Conservation (phyloP, 2,113 vertebrate species). For the Speoplatyrhinus poulsoni region DNA sequence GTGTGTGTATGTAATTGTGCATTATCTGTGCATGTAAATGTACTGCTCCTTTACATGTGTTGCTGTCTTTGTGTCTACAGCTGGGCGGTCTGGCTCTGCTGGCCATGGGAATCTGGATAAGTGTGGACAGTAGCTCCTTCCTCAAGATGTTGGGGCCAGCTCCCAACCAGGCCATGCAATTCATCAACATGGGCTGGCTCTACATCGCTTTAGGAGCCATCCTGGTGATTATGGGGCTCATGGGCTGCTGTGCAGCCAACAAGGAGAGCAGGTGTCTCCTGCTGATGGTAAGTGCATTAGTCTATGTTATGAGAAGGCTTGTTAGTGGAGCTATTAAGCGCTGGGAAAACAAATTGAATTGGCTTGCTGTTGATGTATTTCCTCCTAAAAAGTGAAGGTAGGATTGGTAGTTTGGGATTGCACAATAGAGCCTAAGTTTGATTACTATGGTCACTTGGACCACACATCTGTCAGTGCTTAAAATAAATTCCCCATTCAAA, state of each 20-base stretch:
- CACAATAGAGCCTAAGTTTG: too few species aligned
- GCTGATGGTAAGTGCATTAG: slow-evolving; percentile 76
- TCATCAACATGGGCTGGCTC: slow-evolving; percentile 85
- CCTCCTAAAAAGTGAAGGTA: too few species aligned
- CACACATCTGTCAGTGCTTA: too few species aligned
- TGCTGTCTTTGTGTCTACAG: slow-evolving; percentile 64
- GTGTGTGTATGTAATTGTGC: neutral
- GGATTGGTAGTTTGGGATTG: too few species aligned
- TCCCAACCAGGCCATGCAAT: slow-evolving; percentile 59
- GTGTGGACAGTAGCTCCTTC: slow-evolving; percentile 77
- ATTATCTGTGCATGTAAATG: neutral
- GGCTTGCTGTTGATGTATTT: too few species aligned
- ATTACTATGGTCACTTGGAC: too few species aligned
- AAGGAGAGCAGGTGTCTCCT: slow-evolving; percentile 91
- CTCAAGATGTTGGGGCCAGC: slow-evolving; percentile 74
- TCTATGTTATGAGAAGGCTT: neutral
- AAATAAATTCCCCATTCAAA: too few species aligned
- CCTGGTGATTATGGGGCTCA: slow-evolving; percentile 82
- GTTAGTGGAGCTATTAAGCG: neutral
- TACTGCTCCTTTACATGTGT: neutral
- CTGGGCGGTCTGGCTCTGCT: slow-evolving; percentile 79
- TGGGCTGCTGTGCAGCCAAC: slow-evolving; percentile 84
- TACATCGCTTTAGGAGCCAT: slow-evolving; percentile 80
- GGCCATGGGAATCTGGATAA: slow-evolving; percentile 87
- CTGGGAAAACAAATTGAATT: neutral